These are phyloP conservation scores for Scotopteryx bipunctaria DNA, from an alignment of 2,888 invertebrate genomes.

Conservation along the genomic window DNA sequence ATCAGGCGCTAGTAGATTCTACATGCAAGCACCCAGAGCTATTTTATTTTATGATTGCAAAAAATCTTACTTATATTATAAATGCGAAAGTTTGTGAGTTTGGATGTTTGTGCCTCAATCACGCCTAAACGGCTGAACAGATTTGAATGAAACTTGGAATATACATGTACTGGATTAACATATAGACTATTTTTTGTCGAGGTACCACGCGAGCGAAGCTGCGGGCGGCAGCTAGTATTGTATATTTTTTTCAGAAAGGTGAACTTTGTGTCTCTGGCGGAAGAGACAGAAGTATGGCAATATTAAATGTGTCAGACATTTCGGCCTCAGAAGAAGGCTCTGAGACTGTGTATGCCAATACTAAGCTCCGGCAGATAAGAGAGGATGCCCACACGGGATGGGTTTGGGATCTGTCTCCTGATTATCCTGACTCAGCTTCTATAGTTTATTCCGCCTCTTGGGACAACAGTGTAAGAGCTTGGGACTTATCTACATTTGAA, in stretches of 20 bases:
- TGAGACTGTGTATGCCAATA: constrained; percentile 48
- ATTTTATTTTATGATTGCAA: too few relatives aligned
- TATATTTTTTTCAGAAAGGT: constrained; percentile 69
- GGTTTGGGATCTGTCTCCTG: constrained; percentile 85
- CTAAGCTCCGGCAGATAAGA: constrained; percentile 60
- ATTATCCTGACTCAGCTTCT: constrained; percentile 61
- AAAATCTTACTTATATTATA: too few relatives aligned
- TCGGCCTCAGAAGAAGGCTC: constrained; percentile 50
- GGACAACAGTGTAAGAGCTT: constrained; percentile 84
- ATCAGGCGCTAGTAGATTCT: too few relatives aligned
- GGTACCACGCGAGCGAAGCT: too few relatives aligned
- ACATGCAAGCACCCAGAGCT: too few relatives aligned
- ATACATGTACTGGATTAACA: too few relatives aligned
- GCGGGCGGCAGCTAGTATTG: too few relatives aligned
- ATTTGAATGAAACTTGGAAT: too few relatives aligned
- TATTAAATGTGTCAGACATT: constrained; percentile 75
- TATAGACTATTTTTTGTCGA: too few relatives aligned
- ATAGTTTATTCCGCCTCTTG: constrained; percentile 84
- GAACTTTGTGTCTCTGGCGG: constrained; percentile 83
- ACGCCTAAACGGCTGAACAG: too few relatives aligned
- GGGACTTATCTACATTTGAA: constrained; percentile 74
- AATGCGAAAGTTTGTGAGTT: too few relatives aligned
- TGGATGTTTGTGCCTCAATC: too few relatives aligned
- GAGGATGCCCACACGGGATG: constrained; percentile 84
- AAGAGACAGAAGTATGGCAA: constrained; percentile 81